Conservation (phyloP, 2,797 vertebrate genomes). For the Rousettus madagascariensis region DNA sequence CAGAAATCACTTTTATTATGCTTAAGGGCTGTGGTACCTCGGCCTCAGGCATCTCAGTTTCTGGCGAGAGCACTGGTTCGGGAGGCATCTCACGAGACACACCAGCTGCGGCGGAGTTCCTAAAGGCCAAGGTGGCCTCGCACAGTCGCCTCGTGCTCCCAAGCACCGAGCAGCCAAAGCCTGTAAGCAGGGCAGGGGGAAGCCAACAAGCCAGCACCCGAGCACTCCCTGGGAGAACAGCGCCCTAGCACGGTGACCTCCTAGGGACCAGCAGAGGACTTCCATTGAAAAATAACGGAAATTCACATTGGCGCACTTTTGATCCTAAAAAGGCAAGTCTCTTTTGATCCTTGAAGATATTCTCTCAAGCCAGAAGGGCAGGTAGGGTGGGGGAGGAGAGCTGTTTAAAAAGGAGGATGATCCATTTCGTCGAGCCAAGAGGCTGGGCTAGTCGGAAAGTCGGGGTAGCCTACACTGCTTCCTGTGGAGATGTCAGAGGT, state of each 20-base stretch:
- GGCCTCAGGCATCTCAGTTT: constrained; percentile 16
- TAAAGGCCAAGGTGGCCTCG: constrained; percentile 35
- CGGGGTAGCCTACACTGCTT: constrained; percentile 98
- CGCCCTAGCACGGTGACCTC: constrained; percentile 29
- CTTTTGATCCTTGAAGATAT: constrained; percentile 70
- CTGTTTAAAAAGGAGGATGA: constrained; percentile 96
- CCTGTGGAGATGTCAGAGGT: constrained; percentile 98
- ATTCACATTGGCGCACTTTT: constrained; percentile 56
- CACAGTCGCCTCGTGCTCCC: constrained; percentile 35
- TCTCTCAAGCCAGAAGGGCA: constrained; percentile 69
- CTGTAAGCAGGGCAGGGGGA: constrained; percentile 46
- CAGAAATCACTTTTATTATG: constrained; percentile 56
- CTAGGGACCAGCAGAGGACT: constrained; percentile 56
- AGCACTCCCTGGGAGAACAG: constrained; percentile 59
- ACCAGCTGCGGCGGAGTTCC: constrained; percentile 28
- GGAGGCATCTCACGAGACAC: background rate
- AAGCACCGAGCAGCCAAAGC: constrained; percentile 70
- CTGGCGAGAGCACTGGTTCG: constrained; percentile 2
- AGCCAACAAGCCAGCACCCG: constrained; percentile 59
- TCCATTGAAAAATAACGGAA: constrained; percentile 82
- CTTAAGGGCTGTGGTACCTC: background rate
- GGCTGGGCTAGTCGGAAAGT: constrained; percentile 98
- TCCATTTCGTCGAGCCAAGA: constrained; percentile 99
- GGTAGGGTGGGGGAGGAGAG: constrained; percentile 35
- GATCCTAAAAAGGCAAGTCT: constrained; percentile 70